Conservation (phyloP, 2,113 vertebrate species). For the Orycteropus afer region DNA sequence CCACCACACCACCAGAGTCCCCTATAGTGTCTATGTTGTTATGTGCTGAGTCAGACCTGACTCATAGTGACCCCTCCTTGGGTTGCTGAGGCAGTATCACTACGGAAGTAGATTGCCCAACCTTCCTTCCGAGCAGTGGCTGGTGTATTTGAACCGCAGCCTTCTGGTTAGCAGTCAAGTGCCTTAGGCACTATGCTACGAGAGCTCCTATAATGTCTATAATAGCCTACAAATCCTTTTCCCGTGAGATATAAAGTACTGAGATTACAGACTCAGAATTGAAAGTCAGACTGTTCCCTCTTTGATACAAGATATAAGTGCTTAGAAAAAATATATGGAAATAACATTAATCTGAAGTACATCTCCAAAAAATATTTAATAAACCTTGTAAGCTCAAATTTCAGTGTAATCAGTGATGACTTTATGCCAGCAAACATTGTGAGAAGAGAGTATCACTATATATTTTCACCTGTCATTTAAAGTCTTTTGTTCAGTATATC, state of each 20-base stretch:
- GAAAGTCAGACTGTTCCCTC: not conserved
- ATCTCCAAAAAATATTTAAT: not conserved
- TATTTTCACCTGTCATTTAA: fast-evolving
- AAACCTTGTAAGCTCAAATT: not conserved
- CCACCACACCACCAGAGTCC: too few relatives aligned
- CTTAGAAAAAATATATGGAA: not conserved
- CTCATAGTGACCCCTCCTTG: too few relatives aligned
- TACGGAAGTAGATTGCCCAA: too few relatives aligned
- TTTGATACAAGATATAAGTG: not conserved
- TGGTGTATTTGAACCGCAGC: too few relatives aligned
- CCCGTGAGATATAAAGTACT: not conserved
- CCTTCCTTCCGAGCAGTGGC: too few relatives aligned
- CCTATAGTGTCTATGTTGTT: too few relatives aligned
- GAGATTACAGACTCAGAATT: not conserved
- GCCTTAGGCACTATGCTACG: too few relatives aligned
- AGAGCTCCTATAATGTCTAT: too few relatives aligned
- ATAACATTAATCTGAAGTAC: too few relatives aligned
- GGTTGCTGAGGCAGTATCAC: too few relatives aligned
- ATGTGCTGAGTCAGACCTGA: too few relatives aligned
- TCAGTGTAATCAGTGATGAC: not conserved
- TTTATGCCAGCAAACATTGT: not conserved
- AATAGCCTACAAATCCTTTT: not conserved
- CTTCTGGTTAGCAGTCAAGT: too few relatives aligned
- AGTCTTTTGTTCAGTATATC: not conserved
- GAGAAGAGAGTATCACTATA: not conserved